Conservation (phyloP, 1,140 invertebrate species). For the Drosophila prosaltans region DNA sequence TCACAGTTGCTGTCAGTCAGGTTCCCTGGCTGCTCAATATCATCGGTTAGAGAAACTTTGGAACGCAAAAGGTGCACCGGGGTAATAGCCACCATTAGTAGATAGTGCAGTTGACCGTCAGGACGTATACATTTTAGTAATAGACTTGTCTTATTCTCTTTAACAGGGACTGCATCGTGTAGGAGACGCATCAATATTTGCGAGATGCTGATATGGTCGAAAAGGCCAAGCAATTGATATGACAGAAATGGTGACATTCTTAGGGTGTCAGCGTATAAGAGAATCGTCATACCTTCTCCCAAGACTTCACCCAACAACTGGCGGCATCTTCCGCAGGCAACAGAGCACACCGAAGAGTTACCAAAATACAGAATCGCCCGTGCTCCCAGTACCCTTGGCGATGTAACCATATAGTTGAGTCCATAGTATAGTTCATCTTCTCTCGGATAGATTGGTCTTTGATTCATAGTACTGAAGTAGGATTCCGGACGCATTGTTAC, state of each 20-base stretch:
- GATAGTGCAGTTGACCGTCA: conserved; percentile 50
- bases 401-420: conserved; percentile 46
- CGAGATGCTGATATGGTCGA: conserved; percentile 37
- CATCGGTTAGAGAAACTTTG: conserved; percentile 8
- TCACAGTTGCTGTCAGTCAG: conserved; percentile 17
- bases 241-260: background rate
- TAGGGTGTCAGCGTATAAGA: conserved; percentile 43
- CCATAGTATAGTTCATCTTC: conserved; percentile 41
- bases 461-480: conserved; percentile 24
- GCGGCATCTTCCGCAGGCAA: conserved; percentile 42
- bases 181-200: conserved; percentile 53
- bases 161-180: conserved; percentile 29
- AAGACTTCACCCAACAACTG: conserved; percentile 37
- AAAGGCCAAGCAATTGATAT: conserved; percentile 15
- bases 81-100: conserved; percentile 22
- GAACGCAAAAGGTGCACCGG: conserved; percentile 47
- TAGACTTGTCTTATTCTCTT: conserved; percentile 22
- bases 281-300: conserved; percentile 14
- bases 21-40: background rate
- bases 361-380: background rate
- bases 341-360: background rate
- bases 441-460: background rate
- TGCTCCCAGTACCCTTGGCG: background rate
- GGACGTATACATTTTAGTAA: conserved; percentile 47
- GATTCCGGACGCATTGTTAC: conserved; percentile 23